phyloP scores from a whole-genome alignment of 1,140 invertebrate genomes.

The Aphelinus certus region DNA sequence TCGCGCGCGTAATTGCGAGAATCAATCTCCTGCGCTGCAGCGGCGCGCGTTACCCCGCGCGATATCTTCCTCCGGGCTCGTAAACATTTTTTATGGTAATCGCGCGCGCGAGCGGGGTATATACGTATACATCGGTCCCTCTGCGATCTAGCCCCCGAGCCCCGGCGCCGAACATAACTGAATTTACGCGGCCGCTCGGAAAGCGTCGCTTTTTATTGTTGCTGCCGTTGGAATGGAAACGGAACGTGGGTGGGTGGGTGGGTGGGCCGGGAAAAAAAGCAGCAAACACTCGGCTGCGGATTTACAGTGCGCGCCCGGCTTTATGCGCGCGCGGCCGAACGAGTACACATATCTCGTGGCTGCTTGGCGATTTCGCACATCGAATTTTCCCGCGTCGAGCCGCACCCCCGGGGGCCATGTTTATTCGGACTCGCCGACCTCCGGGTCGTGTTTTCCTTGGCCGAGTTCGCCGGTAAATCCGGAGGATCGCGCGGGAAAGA shows the following conservation, averaged over 20 bases:
- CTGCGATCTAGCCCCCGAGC: too few species aligned
- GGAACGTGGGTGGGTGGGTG: too few species aligned
- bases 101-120: not conserved
- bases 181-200: slow-evolving; percentile 11
- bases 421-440: too few species aligned
- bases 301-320: slow-evolving; percentile 2
- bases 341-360: too few species aligned
- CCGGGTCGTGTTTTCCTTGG: too few species aligned
- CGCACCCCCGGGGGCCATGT: too few species aligned
- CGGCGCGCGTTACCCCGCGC: not conserved
- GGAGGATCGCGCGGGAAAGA: too few species aligned
- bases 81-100: slow-evolving; percentile 9
- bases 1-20: slow-evolving; percentile 27
- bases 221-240: not conserved
- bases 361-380: too few species aligned
- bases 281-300: slow-evolving; percentile 10
- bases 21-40: slow-evolving; percentile 16
- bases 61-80: not conserved
- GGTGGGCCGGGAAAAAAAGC: slow-evolving; percentile 8
- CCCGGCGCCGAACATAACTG: slow-evolving; percentile 1
- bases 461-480: too few species aligned
- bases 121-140: too few species aligned
- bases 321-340: not conserved
- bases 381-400: too few species aligned
- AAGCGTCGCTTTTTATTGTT: not conserved